These are phyloP conservation scores for Xiphorhynchus elegans DNA, from an alignment of 2,113 vertebrate genomes.

Conservation along the genomic window DNA sequence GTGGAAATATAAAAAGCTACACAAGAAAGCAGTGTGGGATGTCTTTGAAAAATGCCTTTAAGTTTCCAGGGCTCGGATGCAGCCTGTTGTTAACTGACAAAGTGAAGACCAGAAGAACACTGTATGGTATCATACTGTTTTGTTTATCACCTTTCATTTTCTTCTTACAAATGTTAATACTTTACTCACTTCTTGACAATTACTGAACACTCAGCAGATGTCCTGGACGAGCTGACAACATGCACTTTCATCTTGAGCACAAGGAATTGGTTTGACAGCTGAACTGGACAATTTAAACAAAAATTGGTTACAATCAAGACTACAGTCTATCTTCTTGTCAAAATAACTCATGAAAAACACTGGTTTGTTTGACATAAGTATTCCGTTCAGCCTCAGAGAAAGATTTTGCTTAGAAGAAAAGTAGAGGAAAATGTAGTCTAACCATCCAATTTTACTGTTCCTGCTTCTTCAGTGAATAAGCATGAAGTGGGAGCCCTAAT, in stretches of 20 bases:
- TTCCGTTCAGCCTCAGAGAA: not conserved
- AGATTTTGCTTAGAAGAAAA: not conserved
- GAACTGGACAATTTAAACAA: slow-evolving; percentile 12
- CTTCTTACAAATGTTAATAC: not conserved
- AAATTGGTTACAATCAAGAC: not conserved
- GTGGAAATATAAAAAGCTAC: not conserved
- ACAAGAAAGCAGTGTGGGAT: not conserved
- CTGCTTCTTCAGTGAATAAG: not conserved
- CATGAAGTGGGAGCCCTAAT: not conserved
- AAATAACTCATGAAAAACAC: not conserved
- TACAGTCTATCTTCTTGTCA: not conserved
- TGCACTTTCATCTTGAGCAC: not conserved
- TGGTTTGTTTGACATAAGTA: not conserved
- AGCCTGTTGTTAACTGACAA: not conserved
- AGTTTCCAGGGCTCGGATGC: not conserved
- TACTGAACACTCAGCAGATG: not conserved
- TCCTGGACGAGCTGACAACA: slow-evolving; percentile 2
- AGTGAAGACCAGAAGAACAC: not conserved
- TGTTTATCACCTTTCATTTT: not conserved
- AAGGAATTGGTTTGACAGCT: slow-evolving; percentile 32
- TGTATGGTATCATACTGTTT: not conserved
- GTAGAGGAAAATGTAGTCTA: not conserved
- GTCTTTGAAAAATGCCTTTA: not conserved
- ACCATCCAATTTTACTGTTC: not conserved
- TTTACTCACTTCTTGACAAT: not conserved